These are phyloP conservation scores for Myathropa florea DNA, from an alignment of 2,888 invertebrate genomes.

Conservation along the genomic window DNA sequence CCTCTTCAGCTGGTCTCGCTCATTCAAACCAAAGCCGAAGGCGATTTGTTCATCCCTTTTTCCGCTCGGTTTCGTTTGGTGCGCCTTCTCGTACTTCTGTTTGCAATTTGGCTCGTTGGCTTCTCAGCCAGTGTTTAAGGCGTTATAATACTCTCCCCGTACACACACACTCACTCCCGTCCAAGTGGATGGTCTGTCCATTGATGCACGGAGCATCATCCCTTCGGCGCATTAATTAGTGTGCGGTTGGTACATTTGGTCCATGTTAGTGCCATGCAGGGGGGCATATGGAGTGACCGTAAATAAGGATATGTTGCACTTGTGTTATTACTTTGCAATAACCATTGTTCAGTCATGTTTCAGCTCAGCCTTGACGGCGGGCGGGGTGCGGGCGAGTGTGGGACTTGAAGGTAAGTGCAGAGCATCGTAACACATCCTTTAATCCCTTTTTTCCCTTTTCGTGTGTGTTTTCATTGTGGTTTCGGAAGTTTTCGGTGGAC, in stretches of 20 bases:
- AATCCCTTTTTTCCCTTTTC: neutral
- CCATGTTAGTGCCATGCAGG: neutral
- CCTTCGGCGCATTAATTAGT: slow-evolving; percentile 40
- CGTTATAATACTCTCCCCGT: neutral
- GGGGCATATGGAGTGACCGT: neutral
- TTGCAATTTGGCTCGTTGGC: slow-evolving; percentile 26
- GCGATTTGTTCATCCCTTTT: slow-evolving; percentile 15
- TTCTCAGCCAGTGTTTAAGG: slow-evolving; percentile 11
- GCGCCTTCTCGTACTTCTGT: slow-evolving; percentile 7
- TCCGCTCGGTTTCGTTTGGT: neutral
- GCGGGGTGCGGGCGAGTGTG: neutral
- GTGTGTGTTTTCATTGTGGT: neutral
- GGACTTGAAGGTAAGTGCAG: neutral
- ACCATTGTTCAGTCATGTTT: slow-evolving; percentile 5
- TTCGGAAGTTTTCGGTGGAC: neutral
- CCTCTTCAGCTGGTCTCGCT: neutral
- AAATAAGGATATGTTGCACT: slow-evolving; percentile 23
- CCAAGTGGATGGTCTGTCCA: neutral
- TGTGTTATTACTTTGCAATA: neutral
- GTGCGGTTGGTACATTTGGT: neutral
- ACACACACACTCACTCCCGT: neutral
- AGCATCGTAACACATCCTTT: neutral
- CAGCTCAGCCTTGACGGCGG: neutral
- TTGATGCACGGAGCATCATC: slow-evolving; percentile 18
- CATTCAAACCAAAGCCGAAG: neutral